Base-by-base conservation (phyloP, 2,113 vertebrate genomes). In the Ascaphus truei region DNA sequence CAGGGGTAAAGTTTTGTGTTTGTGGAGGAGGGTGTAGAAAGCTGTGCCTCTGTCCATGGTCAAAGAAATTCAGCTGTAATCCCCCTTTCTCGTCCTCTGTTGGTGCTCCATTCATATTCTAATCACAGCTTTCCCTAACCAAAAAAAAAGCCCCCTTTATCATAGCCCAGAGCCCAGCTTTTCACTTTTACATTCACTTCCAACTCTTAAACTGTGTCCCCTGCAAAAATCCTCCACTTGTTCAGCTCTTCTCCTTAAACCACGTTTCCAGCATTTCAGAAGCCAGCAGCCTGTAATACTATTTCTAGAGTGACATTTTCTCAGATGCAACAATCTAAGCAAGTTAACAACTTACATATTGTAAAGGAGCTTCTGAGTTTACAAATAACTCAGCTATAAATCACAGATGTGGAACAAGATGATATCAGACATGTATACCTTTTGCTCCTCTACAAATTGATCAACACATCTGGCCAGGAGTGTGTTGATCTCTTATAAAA, bases 81-180 rank as follows among this genome's bases (percentile, higher is more conserved):
- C 95, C 92, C 84, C 93, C 92, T 96, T 94, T 95, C 90, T 91
- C 91, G 92, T 92, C 90, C 92, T 92, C 94, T 93, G 92, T 93
- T 86, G 90, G 89, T 88, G 93, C 85, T 91, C 93, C 88, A 99
- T 99, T 99, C 96, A 99, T 98, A 99, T 99, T 98, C 96, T 98
- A 98, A 99, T 99, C 96, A 99, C 96, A 95, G 93, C 91, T 94
- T 94, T 93, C 92, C 92, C 94, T 94, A 90, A 93, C 93, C 90
- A 65, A 83, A 86, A 85, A 65, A 66, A 66, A 66, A 51, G 22
- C 30, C 8, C 94, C 94, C 95, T 98, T 93, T 91, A 92, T 92
- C 92, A 89, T 86, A 93, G 90, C 88, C 90, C 89, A 85, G 90
- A 87, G 80, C 82, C 80, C 76, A 80, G 93, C 90, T 93, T 88